Percentiles rank a stretch among this genome's conserved stretches.
These are phyloP conservation scores for Antennarius maculatus DNA, from an alignment of 2,797 vertebrate species.

Conservation along the genomic window DNA sequence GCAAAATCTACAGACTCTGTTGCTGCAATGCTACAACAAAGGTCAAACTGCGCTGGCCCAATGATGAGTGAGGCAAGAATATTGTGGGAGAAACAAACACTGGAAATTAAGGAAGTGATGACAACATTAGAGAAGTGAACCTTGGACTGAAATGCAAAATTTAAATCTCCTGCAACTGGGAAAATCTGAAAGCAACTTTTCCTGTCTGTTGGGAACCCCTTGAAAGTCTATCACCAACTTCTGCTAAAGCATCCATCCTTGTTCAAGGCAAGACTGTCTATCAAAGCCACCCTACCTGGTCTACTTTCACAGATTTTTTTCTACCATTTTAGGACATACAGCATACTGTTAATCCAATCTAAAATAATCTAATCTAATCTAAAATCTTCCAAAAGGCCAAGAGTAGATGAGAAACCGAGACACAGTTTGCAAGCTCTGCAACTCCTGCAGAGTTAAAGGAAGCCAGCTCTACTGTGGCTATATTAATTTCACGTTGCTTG, in stretches of 20 bases:
- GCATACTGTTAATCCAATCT: too few species aligned
- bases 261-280: too few species aligned
- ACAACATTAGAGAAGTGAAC: conserved; percentile 38
- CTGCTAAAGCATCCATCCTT: conserved; percentile 6
- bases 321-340: too few species aligned
- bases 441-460: conserved; percentile 23
- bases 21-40: not conserved
- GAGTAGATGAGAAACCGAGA: conserved; percentile 33
- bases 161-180: not conserved
- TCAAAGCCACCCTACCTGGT: too few species aligned
- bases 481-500: not conserved
- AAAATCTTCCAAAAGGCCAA: not conserved
- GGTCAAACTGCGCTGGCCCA: not conserved
- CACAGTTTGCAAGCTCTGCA: not conserved
- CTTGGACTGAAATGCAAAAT: not conserved
- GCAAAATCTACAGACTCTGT: not conserved
- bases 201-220: not conserved
- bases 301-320: too few species aligned
- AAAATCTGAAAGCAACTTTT: conserved; percentile 13
- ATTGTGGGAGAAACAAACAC: not conserved
- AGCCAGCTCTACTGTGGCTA: not conserved
- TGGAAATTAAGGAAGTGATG: conserved; percentile 28
- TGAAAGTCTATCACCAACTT: conserved; percentile 14
- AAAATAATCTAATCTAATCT: too few species aligned
- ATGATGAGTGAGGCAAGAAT: not conserved